Evolutionary conservation across 2,113 vertebrate genomes (phyloP), one percentile per base, ranked within the genome.

Genomic region (Cariama cristata): DNA sequence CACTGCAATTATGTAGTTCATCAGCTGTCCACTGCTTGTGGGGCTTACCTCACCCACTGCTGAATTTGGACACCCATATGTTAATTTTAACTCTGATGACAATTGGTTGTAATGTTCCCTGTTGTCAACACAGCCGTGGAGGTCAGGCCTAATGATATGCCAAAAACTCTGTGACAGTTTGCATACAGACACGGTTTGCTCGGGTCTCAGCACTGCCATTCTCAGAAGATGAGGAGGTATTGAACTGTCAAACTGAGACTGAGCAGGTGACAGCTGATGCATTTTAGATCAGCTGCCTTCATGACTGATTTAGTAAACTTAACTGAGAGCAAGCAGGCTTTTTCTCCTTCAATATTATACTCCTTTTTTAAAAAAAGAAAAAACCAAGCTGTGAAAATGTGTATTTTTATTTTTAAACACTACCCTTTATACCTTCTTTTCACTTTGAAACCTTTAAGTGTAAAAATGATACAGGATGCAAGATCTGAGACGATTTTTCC

Each of bases 161-260:
- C 97, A 93, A 94, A 93, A 94, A 95, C 71, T 96, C 91, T 44
- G 79, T 97, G 98, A 98, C 98, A 98, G 97, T 97, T 94, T 95
- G 98, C 98, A 97, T 93, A 98, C 97, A 96, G 97, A 81, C 72
- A 12, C 3, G 6, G 86, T 98, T 98, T 97, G 85, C 97, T 96
- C 79, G 80, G 97, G 96, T 97, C 97, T 98, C 93, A 89, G 93
- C 90, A 81, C 82, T 97, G 98, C 97, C 95, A 97, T 96, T 96
- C 97, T 96, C 79, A 94, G 97, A 97, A 97, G 97, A 97, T 95
- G 97, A 96, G 96, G 75, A 95, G 86, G 94, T 97, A 97, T 95
- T 97, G 98, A 98, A 97, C 97, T 98, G 97, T 98, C 98, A 98
- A 86, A 79, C 50, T 38, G 91, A 76, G 95, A 91, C 95, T 85